Base-by-base conservation (phyloP, 2,888 invertebrate genomes). In the Leucoma salicis region DNA sequence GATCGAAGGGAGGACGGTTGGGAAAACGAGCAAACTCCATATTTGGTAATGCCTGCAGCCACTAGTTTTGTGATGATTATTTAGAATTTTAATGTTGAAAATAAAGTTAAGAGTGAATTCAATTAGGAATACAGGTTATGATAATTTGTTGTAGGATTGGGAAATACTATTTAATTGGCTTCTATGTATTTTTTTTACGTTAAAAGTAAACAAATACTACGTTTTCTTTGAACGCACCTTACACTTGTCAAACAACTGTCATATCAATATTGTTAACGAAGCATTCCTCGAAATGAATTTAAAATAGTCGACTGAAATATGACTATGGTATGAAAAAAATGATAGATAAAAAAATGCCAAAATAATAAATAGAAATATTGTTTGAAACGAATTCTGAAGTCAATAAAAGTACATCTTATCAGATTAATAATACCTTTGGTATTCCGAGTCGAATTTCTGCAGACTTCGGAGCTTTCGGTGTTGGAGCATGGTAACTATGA, bases 11-110 rank as follows among this genome's bases (percentile, higher is more conserved):
- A 87, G 87, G 86, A 85, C 87, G 88, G 88, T 87, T 86, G 88
- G 90, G 90, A 91, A 91, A 91, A 91, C 91, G 90, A 91, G 90
- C 91, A 87, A 91, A 91, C 91, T 91, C 92, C 92, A 92, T 92
- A 92, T 92, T 92, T 92, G 92, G 92, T 91, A 91, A 92, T 92
- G 92, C 90, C 84, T 89, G 82, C 81, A 82, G 86, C 74, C 73
- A 76, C 83, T 76, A 75, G 77, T 77, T 76, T 73, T 70, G 70
- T 73, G 69, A 73, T 64, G 72, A 65, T 69, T 73, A 76, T 74
- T 68, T 70, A 39, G 53, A 45, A n/a, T 66, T 62, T 50, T 39
- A 52, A 57, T 41, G 39, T 48, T 38, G 44, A 42, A 56, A 59
- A 47, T 39, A 42, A 45, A 41, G 12, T 39, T 32, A 31, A 41